Evolutionary conservation across 2,797 vertebrate genomes (phyloP), one percentile per base, ranked within the genome.

Genomic region (Ctenochaetus hawaiiensis): DNA sequence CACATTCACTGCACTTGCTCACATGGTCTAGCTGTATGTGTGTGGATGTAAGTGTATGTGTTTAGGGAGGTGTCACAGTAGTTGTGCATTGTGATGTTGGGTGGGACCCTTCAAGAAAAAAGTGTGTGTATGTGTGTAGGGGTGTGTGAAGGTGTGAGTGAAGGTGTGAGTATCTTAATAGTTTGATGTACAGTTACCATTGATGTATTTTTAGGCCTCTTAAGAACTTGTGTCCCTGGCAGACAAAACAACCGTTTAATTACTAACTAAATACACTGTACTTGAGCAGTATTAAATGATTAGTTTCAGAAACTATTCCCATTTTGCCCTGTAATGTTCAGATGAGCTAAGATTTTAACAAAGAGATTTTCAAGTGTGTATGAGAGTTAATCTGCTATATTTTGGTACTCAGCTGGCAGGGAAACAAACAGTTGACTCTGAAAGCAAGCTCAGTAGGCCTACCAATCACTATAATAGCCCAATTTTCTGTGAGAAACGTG

Each of bases 1-100:
- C 85, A 91, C 88, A 91, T 16, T 87, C 90, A 87, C 72, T 74
- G 88, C 77, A 72, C 77, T 44, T 2, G 13, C 85, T 88, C 87
- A 92, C 90, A 80, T 94, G 91, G 81, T 87, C 49, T 67, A 67
- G 59, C 72, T 34, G 56, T 44, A 67, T 53, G 61, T 48, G 53
- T 58, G 67, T 62, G 43, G 60, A 44, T 61, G 63, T 48, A 62
- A 51, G 26, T 62, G 58, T 70, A 62, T 65, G 57, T 54, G 67
- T 16, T 64, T n/a, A 62, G 59, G 64, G 85, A 22, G 78, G 65
- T 17, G 73, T 67, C 14, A 23, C 48, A 23, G 71, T 20, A 22
- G 59, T 60, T 9, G 63, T 45, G 39, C 37, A 74, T 53, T 52
- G 68, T 70, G 57, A 48, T 75, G 44, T 20, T 59, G 76, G 56